Base-by-base conservation (phyloP, 2,113 vertebrate species). In the Megaceryle torquata region DNA sequence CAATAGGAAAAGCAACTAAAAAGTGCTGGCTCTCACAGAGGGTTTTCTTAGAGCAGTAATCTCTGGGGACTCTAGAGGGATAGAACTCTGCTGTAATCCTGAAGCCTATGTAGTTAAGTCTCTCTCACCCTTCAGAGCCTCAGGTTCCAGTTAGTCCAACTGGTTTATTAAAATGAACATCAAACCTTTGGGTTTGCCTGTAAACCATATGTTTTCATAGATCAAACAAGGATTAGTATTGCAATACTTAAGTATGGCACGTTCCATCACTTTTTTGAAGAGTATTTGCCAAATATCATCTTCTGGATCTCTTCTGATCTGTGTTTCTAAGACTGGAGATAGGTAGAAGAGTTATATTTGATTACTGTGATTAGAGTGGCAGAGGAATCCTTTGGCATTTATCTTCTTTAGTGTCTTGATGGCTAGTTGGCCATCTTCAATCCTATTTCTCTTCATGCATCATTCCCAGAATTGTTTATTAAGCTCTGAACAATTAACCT, bases 401-500 rank as follows among this genome's bases (percentile, higher is more conserved):
- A 41, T 64, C 50, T 37, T 74, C 82, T 82, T 18, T 16, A 78
- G 25, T 35, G 41, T 61, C 51, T 69, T 63, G n/a, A 77, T 86
- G 37, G 39, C 25, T 64, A 1, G 63, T 86, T 86, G 48, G 54
- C 56, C 46, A 16, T 63, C 68, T 67, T 68, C 68, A 64, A 88
- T 85, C 57, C 44, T 31, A 4, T 71, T 87, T 87, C 39, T 82
- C 48, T 71, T 87, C 20, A 48, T 35, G 35, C 8, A 51, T 88
- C 46, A 39, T 67, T 67, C 43, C 39, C 24, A 48, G 54, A 69
- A 76, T 72, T 88, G 63, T 94, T 95, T 92, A 68, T 78, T 76
- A 93, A 76, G 24, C 75, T 86, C 68, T 83, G 69, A 86, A 83
- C 60, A 94, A 83, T 88, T 90, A 92, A 93, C 72, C 39, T 74